phyloP scores from a whole-genome alignment of 1,140 invertebrate genomes.

The Paraescarpia echinospica region DNA sequence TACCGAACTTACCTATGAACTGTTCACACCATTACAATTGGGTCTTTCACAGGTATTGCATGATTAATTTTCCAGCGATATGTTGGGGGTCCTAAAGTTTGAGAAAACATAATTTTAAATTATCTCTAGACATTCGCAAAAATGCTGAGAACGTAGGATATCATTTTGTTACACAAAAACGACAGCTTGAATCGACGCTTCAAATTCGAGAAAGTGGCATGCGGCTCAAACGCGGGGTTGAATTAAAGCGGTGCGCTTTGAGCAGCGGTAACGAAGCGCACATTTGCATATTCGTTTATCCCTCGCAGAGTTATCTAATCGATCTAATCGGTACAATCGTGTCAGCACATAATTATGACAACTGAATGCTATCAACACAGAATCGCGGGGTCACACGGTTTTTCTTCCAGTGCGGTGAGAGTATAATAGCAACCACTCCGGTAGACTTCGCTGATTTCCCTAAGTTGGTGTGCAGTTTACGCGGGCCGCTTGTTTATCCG shows the following conservation, averaged over 20 bases:
- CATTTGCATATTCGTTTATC: slow-evolving; percentile 6
- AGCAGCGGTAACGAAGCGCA: neutral
- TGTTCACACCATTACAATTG: too few relatives aligned
- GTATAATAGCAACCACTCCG: neutral
- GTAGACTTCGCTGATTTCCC: neutral
- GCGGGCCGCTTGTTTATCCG: neutral
- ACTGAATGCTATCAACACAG: neutral
- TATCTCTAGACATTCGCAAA: neutral
- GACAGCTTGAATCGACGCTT: neutral
- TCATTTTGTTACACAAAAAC: neutral
- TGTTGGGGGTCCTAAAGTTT: too few relatives aligned
- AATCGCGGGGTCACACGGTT: neutral
- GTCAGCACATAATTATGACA: neutral
- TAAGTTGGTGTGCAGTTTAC: neutral
- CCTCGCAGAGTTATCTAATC: neutral
- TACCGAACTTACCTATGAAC: too few relatives aligned
- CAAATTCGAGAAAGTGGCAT: neutral
- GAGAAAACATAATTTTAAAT: too few relatives aligned
- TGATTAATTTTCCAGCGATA: too few relatives aligned
- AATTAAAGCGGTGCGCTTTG: neutral
- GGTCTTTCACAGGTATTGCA: too few relatives aligned
- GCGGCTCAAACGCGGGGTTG: neutral
- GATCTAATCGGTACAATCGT: neutral
- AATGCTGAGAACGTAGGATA: neutral
- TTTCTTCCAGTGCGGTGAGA: neutral